Percentiles rank a stretch among this genome's conserved stretches.
Conservation (phyloP, 2,113 vertebrate genomes). For the Tragulus kanchil region DNA sequence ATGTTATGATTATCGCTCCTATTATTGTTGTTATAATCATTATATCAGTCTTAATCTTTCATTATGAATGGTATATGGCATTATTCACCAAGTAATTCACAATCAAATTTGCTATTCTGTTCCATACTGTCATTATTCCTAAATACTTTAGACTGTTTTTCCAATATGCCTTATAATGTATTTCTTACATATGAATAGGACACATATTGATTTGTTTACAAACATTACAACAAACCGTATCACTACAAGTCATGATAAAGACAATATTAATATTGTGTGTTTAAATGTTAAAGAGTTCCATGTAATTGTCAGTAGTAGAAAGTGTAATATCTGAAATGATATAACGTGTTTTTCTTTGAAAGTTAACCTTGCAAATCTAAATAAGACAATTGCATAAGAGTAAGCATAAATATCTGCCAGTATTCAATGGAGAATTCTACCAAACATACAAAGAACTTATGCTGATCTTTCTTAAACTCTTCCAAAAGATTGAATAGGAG, state of each 20-base stretch:
- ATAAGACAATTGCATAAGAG: background rate
- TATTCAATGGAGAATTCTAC: background rate
- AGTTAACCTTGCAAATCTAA: background rate
- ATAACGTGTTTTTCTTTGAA: background rate
- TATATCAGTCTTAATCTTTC: background rate
- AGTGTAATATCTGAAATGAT: background rate
- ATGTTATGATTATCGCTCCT: background rate
- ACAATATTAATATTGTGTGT: background rate
- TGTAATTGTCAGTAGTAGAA: background rate
- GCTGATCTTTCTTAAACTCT: background rate
- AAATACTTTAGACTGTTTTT: background rate
- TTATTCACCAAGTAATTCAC: slow-evolving; percentile 12
- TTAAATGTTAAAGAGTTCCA: background rate
- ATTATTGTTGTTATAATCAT: background rate
- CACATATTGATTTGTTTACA: background rate
- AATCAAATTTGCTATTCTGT: background rate
- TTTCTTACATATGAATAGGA: background rate
- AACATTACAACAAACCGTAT: background rate
- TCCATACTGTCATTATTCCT: background rate
- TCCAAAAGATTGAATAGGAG: background rate
- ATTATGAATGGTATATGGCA: background rate
- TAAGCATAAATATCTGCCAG: background rate
- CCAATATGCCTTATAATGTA: background rate
- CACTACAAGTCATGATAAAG: background rate
- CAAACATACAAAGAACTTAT: background rate